A percentile compares a stretch with the other conserved stretches of the same genome.
phyloP scores from a whole-genome alignment of 2,113 vertebrate genomes.

The Brachyhypopomus gauderio region DNA sequence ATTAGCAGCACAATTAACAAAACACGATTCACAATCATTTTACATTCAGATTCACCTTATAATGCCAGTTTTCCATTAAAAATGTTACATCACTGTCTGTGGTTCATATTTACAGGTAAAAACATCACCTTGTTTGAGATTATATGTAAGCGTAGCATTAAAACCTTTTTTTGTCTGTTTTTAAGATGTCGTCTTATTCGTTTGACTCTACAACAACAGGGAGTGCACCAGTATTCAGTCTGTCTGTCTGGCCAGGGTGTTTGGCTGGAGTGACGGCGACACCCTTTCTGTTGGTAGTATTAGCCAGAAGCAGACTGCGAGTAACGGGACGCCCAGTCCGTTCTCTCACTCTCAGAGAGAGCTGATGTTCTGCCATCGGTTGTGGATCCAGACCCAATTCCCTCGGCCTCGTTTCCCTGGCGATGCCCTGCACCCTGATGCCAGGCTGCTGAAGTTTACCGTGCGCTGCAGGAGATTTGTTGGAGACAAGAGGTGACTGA shows the following conservation, averaged over 20 bases:
- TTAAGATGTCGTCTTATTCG: background rate
- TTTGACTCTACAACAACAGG: slow-evolving; percentile 31
- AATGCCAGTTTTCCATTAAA: background rate
- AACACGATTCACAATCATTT: background rate
- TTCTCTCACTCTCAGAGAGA: slow-evolving; percentile 73
- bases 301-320: slow-evolving; percentile 79
- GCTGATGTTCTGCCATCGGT: slow-evolving; percentile 74
- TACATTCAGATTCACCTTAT: background rate
- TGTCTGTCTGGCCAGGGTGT: slow-evolving; percentile 33
- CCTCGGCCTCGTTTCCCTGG: slow-evolving; percentile 71
- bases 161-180: background rate
- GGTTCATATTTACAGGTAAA: slow-evolving; percentile 37
- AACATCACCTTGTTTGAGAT: background rate
- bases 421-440: slow-evolving; percentile 77
- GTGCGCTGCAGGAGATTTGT: slow-evolving; percentile 65
- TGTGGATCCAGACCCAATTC: slow-evolving; percentile 62
- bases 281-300: slow-evolving; percentile 11
- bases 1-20: slow-evolving; percentile 1
- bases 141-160: background rate
- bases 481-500: slow-evolving; percentile 72
- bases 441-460: slow-evolving; percentile 83
- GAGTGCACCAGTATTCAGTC: background rate
- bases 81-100: slow-evolving; percentile 1
- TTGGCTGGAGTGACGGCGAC: background rate
- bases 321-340: slow-evolving; percentile 75